phyloP scores from a whole-genome alignment of 2,113 vertebrate genomes.

The Pholis gunnellus region DNA sequence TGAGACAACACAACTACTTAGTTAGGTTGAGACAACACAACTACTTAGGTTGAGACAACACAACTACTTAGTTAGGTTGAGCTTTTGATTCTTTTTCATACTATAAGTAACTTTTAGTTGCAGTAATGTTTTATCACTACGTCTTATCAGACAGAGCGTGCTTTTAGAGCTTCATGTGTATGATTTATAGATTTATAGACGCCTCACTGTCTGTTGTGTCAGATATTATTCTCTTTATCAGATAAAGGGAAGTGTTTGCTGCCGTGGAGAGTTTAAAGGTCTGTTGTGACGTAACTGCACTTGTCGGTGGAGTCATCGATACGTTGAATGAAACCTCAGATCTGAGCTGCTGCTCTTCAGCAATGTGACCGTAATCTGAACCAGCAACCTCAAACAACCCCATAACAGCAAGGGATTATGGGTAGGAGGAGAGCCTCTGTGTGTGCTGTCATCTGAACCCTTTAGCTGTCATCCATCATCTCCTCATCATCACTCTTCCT shows the following conservation, averaged over 20 bases:
- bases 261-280: constrained; percentile 8
- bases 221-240: background rate
- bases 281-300: constrained; percentile 6
- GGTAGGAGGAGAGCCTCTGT: background rate
- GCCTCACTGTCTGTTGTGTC: background rate
- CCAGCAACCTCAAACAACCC: background rate
- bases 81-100: too few relatives aligned
- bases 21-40: too few relatives aligned
- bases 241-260: background rate
- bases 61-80: too few relatives aligned
- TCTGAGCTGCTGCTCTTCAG: background rate
- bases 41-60: too few relatives aligned
- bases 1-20: too few relatives aligned
- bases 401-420: background rate
- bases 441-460: background rate
- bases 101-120: too few relatives aligned
- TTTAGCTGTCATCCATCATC: background rate
- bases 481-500: background rate
- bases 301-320: background rate
- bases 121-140: too few relatives aligned
- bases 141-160: too few relatives aligned
- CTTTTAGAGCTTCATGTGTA: too few relatives aligned
- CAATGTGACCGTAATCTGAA: background rate
- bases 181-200: background rate
- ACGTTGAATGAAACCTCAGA: background rate